phyloP scores from a whole-genome alignment of 2,113 vertebrate species.

The Myotis brandtii region DNA sequence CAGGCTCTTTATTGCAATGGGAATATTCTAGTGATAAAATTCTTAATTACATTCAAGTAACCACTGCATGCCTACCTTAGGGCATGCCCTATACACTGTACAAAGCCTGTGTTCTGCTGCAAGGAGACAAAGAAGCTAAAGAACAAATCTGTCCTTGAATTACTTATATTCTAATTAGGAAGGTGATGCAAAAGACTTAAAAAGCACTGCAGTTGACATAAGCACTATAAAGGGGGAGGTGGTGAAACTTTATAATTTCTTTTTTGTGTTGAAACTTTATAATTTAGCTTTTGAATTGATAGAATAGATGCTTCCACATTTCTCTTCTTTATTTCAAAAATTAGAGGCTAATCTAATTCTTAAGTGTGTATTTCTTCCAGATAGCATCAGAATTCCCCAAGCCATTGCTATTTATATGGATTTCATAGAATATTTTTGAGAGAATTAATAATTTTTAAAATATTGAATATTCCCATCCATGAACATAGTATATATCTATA shows the following conservation, averaged over 20 bases:
- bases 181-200: neutral
- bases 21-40: neutral
- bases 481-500: neutral
- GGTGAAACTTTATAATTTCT: neutral
- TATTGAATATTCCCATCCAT: neutral
- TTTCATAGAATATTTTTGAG: neutral
- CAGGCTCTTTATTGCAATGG: neutral
- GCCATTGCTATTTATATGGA: neutral
- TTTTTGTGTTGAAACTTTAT: neutral
- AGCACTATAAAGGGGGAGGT: neutral
- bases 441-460: neutral
- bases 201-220: neutral
- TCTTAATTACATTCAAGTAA: slow-evolving; percentile 7
- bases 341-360: neutral
- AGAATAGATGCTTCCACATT: neutral
- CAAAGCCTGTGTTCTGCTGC: neutral
- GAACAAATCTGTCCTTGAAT: neutral
- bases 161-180: neutral
- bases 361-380: neutral
- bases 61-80: neutral
- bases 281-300: neutral
- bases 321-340: neutral
- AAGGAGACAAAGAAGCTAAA: neutral
- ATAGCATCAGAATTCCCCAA: neutral
- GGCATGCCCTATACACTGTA: neutral